Conservation (phyloP, 2,797 vertebrate species). For the Schizopygopsis pylzovi region DNA sequence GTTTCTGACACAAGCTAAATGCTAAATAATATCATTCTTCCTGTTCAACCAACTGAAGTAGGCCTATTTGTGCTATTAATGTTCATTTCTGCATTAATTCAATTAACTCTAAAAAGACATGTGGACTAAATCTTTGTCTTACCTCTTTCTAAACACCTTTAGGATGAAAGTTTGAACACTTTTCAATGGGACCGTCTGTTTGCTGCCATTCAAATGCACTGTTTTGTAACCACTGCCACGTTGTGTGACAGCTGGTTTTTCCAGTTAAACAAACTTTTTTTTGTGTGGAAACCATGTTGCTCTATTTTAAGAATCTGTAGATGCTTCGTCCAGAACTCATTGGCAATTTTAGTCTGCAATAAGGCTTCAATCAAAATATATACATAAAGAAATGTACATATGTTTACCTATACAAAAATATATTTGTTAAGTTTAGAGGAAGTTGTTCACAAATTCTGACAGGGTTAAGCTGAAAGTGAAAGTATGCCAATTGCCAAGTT, state of each 20-base stretch:
- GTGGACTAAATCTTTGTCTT: not conserved
- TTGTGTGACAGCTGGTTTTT: constrained; percentile 51
- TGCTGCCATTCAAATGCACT: not conserved
- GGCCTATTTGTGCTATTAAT: not conserved
- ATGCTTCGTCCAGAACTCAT: not conserved
- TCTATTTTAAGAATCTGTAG: not conserved
- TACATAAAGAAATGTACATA: not conserved
- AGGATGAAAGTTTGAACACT: not conserved
- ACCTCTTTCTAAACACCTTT: constrained; percentile 28
- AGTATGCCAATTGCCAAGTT: not conserved
- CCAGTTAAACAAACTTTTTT: constrained; percentile 26
- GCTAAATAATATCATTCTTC: not conserved
- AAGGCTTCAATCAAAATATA: not conserved
- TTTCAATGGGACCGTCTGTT: not conserved
- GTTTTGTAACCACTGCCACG: constrained; percentile 29
- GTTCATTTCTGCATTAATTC: not conserved
- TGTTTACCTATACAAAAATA: not conserved
- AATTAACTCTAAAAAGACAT: not conserved
- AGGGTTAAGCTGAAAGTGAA: not conserved
- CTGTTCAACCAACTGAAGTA: not conserved
- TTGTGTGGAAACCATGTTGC: not conserved
- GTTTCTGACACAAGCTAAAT: constrained; percentile 12
- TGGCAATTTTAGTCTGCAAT: not conserved
- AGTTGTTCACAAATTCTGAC: not conserved
- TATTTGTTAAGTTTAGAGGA: not conserved